Conservation (phyloP, 2,113 vertebrate species). For the Suncus etruscus region DNA sequence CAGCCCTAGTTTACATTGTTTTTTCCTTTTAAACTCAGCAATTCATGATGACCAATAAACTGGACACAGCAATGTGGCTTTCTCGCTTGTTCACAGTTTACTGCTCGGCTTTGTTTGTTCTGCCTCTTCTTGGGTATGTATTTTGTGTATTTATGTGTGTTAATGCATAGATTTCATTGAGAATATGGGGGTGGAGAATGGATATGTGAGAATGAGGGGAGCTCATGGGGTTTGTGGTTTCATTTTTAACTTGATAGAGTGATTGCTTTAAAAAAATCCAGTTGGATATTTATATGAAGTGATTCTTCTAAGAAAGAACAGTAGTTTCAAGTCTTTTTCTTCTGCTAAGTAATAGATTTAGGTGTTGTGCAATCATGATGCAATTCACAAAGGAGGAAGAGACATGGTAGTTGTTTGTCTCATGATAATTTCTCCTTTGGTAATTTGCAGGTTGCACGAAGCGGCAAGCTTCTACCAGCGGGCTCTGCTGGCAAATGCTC, state of each 20-base stretch:
- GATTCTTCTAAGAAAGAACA: slow-evolving; percentile 37
- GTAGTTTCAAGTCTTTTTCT: slow-evolving; percentile 32
- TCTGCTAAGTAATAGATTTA: slow-evolving; percentile 55
- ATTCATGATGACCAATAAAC: slow-evolving; percentile 96
- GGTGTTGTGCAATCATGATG: slow-evolving; percentile 80
- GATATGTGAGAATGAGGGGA: slow-evolving; percentile 6
- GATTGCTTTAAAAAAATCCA: slow-evolving; percentile 17
- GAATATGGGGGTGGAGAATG: slow-evolving; percentile 25
- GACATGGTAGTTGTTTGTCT: slow-evolving; percentile 72
- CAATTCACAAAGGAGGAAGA: slow-evolving; percentile 85
- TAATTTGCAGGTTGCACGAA: slow-evolving; percentile 93
- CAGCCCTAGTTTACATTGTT: background rate
- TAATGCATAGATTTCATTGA: background rate
- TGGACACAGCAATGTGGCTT: slow-evolving; percentile 99
- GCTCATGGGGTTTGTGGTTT: slow-evolving; percentile 35
- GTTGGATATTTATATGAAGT: background rate
- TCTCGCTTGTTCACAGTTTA: slow-evolving; percentile 98
- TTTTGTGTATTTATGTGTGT: slow-evolving; percentile 19
- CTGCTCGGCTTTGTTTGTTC: slow-evolving; percentile 97
- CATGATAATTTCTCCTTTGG: slow-evolving; percentile 83
- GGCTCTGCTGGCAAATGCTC: slow-evolving; percentile 96
- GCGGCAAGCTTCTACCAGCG: slow-evolving; percentile 98
- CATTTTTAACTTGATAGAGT: slow-evolving; percentile 9
- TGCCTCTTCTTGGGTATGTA: slow-evolving; percentile 97
- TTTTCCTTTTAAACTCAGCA: slow-evolving; percentile 89